phyloP scores from a whole-genome alignment of 2,113 vertebrate species.

The Daubentonia madagascariensis region DNA sequence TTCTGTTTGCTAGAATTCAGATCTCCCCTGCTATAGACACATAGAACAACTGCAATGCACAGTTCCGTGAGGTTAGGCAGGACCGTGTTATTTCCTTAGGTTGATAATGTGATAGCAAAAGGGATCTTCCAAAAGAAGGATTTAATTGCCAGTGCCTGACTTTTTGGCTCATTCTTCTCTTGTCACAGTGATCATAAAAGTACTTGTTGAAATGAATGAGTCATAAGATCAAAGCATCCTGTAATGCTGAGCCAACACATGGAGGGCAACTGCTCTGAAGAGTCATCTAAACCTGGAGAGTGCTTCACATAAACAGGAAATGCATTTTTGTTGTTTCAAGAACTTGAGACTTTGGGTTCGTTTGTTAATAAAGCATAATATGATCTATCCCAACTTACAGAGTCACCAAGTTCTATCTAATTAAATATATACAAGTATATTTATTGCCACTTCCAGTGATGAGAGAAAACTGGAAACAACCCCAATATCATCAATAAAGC shows the following conservation, averaged over 20 bases:
- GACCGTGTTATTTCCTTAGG: background rate
- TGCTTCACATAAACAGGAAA: background rate
- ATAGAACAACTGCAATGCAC: background rate
- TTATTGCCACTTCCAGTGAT: background rate
- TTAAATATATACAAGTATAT: background rate
- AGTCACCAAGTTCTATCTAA: background rate
- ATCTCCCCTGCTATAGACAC: background rate
- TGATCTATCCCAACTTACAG: background rate
- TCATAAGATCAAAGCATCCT: background rate
- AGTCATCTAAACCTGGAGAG: background rate
- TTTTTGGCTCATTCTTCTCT: background rate
- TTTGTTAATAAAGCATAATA: background rate
- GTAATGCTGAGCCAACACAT: background rate
- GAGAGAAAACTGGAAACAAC: background rate
- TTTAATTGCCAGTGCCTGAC: background rate
- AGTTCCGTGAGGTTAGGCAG: background rate
- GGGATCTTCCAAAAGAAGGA: background rate
- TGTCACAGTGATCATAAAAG: background rate
- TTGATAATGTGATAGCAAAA: background rate
- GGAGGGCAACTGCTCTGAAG: background rate
- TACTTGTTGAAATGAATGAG: background rate
- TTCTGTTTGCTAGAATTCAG: background rate
- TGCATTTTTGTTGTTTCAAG: background rate
- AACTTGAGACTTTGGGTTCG: background rate
- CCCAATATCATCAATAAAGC: background rate